Base-by-base conservation (phyloP, 2,797 vertebrate species). In the Clarias platycephalus region DNA sequence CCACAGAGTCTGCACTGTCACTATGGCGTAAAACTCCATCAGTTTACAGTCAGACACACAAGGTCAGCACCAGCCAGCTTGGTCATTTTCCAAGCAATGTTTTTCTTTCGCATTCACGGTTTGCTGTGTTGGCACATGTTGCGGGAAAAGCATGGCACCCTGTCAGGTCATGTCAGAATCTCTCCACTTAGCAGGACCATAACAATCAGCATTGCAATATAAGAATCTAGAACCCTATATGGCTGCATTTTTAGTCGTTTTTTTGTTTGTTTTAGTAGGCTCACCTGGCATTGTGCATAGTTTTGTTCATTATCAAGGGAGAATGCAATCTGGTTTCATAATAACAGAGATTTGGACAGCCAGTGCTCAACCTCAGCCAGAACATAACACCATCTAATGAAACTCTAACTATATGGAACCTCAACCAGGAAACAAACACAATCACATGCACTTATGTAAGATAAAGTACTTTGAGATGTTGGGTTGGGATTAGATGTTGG, bases 11-110 rank as follows among this genome's bases (percentile, higher is more conserved):
- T 67, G 62, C 5, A 5, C 79, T 55, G 63, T 80, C 79, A 53
- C 79, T 67, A 66, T 80, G 20, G 78, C 0, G 44, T 53, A 67
- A 80, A 80, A 64, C 77, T 67, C 63, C 40, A 80, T 53, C 78
- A 80, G 28, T 80, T 67, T 80, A 67, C 18, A 80, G 79, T 34
- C n/a, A 53, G 28, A 53, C 40, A 66, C 26, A 80, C 79, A 80
- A 67, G 79, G 79, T 80, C 79, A 80, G 18, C 44, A 67, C 26
- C 44, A 80, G 26, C 79, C 63, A 80, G 79, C 16, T 53, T n/a
- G 79, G 44, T 67, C 62, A 79, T 63, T 67, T 53, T 53, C n/a
- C 5, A 44, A 12, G n/a, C n/a, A 67, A 24, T 66, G 63, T 80
- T 28, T 80, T 1, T 53, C 79, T 64, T 79, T 79, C 16, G 58